Base-by-base conservation (phyloP, 2,113 vertebrate genomes). In the Chionomys nivalis region DNA sequence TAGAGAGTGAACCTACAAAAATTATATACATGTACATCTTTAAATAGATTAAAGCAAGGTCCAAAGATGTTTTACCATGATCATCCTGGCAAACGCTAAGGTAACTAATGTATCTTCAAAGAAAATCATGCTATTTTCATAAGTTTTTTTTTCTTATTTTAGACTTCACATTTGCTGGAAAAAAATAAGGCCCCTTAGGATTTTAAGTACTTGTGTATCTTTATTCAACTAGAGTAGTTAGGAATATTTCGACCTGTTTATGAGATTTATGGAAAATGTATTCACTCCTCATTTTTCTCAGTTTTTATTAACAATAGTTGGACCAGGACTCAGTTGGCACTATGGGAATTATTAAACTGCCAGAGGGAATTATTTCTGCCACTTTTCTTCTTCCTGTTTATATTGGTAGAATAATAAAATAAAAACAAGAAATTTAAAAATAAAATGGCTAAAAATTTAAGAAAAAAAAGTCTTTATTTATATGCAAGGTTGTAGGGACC, bases 31-130 rank as follows among this genome's bases (percentile, higher is more conserved):
- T 24, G 26, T 23, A 14, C 9, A 24, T 44, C 11, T 24, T 49
- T 68, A 24, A 70, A 10, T 52, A 96, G 73, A 82, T 93, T 83
- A 61, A 95, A 95, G 95, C 93, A 26, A 44, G 2, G 83, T 76
- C 77, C 17, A 44, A 96, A 87, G 26, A 92, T 93, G 42, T 95
- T 21, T 39, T 31, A 97, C 47, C 33, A 91, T 26, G 42, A 96
- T 96, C 58, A 3, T 49, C 96, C 77, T 89, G 78, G 49, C 33
- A 91, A 89, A 33, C 28, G 89, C 77, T 52, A 70, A 55, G 95
- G 77, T 95, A 98, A 97, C 95, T 97, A 97, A 93, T 65, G 61
- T 66, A 89, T 83, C 85, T 97, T 61, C 55, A 97, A 94, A 55
- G 58, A 63, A 97, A 96, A 95, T 6, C 47, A 96, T 96, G 79